Base-by-base conservation (phyloP, 2,113 vertebrate species). In the Empidonax traillii region DNA sequence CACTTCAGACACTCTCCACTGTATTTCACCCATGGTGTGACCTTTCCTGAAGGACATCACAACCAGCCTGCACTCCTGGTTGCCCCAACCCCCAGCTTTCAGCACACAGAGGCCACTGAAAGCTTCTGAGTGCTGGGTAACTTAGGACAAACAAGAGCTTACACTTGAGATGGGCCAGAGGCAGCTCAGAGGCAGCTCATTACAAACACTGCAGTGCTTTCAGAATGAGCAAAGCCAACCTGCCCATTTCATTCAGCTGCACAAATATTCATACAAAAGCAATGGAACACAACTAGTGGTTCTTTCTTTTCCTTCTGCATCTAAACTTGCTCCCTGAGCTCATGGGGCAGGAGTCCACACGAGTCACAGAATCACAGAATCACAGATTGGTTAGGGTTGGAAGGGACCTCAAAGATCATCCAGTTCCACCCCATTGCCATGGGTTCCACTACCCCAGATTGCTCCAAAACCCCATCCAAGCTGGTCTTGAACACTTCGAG, bases 361-460 rank as follows among this genome's bases (percentile, higher is more conserved):
- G 3, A 11, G 18, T 11, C 72, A 84, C 25, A 43, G 30, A 63
- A 9, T 4, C 47, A 7, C 39, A 35, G 30, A 63, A 10, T 4
- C 47, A 7, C 39, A 35, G 8, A 14, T 6, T 27, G 21, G 21
- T 37, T 28, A 35, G 56, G 49, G 4, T 20, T 19, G 41, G 12
- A 49, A 35, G 4, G 24, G 17, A 69, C 6, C 21, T 62, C 13
- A 27, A 62, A 62, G 1, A 1, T 0, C 47, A 37, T 6, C 21
- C 5, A 1, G 2, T 46, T 1, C 24, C 62, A 30, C 3, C 0
- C 46, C 13, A 49, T 16, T 31, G 41, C n/a, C 63, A 62, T 16
- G 47, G 51, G 35, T 84, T 0, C 35, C 79, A 62, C 30, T 4
- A 1, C 4, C 71, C 78, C 71, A 83, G 55, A 47, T 1, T 22